Evolutionary conservation across 2,113 vertebrate genomes (phyloP).

Genomic region (Urocolius indicus): DNA sequence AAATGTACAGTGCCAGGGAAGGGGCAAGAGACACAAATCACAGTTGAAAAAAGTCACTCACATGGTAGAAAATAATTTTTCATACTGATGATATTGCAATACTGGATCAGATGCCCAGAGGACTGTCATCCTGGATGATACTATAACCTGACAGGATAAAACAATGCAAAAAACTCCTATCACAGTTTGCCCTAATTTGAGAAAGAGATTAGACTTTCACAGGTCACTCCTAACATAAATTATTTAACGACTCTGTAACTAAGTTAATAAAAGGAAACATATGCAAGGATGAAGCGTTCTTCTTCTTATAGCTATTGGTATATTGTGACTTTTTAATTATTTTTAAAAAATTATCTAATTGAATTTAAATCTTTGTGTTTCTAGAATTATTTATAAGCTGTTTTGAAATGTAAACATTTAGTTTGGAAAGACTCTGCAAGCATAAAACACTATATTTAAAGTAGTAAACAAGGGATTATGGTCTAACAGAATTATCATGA

Average conservation of each 20-base stretch:
- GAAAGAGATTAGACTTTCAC: neutral
- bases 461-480: neutral
- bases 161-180: neutral
- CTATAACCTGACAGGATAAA: neutral
- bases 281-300: neutral
- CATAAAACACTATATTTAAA: neutral
- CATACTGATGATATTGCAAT: neutral
- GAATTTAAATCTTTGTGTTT: neutral
- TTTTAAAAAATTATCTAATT: neutral
- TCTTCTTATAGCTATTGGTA: neutral
- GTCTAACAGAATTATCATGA: neutral
- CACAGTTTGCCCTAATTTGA: neutral
- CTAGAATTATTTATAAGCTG: neutral
- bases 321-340: neutral
- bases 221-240: neutral
- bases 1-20: neutral
- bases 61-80: neutral
- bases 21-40: neutral
- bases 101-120: neutral
- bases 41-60: neutral
- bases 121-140: neutral
- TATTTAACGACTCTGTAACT: neutral
- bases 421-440: neutral
- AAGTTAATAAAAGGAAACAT: neutral
- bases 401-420: neutral